phyloP scores from a whole-genome alignment of 2,888 invertebrate genomes.

The Brachyptera risi region DNA sequence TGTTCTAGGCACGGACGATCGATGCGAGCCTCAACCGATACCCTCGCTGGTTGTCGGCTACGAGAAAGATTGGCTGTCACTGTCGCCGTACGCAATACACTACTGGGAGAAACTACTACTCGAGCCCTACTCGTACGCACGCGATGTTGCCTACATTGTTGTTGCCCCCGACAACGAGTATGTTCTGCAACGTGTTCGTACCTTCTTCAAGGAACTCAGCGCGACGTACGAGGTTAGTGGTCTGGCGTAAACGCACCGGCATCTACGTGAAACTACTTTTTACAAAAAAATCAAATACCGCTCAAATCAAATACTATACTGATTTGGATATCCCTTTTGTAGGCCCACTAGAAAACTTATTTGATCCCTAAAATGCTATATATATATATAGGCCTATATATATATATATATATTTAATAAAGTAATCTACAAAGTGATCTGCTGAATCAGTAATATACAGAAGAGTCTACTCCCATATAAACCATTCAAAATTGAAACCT shows the following conservation, averaged over 20 bases:
- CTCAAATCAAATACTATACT: too few species aligned
- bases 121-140: constrained; percentile 92
- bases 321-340: too few species aligned
- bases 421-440: too few species aligned
- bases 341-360: too few species aligned
- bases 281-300: too few species aligned
- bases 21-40: constrained; percentile 95
- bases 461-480: too few species aligned
- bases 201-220: constrained; percentile 90
- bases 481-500: too few species aligned
- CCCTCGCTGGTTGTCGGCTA: constrained; percentile 91
- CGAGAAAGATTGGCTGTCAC: constrained; percentile 90
- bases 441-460: too few species aligned
- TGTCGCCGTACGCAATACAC: constrained; percentile 90
- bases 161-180: constrained; percentile 90
- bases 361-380: too few species aligned
- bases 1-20: constrained; percentile 72
- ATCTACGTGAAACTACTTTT: too few species aligned
- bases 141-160: constrained; percentile 93
- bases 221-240: constrained; percentile 76
- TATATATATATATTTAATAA: too few species aligned
- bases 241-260: neutral
- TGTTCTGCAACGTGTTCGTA: constrained; percentile 69
- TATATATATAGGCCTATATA: too few species aligned
- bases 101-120: constrained; percentile 97